Base-by-base conservation (phyloP, 1,140 invertebrate species). In the Chionoecetes opilio region DNA sequence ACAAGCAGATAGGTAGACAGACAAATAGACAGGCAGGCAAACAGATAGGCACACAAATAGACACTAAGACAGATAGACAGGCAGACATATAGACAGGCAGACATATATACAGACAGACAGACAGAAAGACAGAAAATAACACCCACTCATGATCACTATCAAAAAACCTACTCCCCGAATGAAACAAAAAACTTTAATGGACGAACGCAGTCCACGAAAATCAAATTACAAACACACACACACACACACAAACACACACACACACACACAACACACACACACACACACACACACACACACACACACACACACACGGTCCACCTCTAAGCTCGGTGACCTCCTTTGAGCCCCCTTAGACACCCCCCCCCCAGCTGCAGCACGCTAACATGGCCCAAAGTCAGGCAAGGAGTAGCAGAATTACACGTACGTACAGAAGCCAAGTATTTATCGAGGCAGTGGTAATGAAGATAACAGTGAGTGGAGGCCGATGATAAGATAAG, bases 211-310 rank as follows among this genome's bases (percentile, higher is more conserved):
- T 32, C 37, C 5, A 11, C 87, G 5, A 89, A 29, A 21, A 89
- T 9, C 6, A 89, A 37, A 38, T 89, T 38, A 31, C 35, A 31
- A 14, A 91, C 41, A 32, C 85, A 87, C 85, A 32, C 85, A 87
- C 63, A 75, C 63, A 75, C 63, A 75, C 63, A 75, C 63, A 75
- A 17, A 75, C 63, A 75, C 63, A 75, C 63, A n/a, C 63, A 75
- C 63, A 75, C 63, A 75, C 63, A 75, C 11, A 21, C 21, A 75
- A 21, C 21, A 75, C 63, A 75, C 63, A 75, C 21, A 21, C 63
- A 75, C 63, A n/a, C n/a, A n/a, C n/a, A 46, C 41, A 46, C 41
- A 21, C 63, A 75, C 63, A n/a, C 63, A 75, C 63, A 21, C 63
- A 75, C 53, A 21, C 6, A 6, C 53, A 11, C 53, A 75, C 21